Evolutionary conservation across 2,113 vertebrate species (phyloP), one percentile per base, ranked within the genome.

Genomic region (Lasiurus borealis): DNA sequence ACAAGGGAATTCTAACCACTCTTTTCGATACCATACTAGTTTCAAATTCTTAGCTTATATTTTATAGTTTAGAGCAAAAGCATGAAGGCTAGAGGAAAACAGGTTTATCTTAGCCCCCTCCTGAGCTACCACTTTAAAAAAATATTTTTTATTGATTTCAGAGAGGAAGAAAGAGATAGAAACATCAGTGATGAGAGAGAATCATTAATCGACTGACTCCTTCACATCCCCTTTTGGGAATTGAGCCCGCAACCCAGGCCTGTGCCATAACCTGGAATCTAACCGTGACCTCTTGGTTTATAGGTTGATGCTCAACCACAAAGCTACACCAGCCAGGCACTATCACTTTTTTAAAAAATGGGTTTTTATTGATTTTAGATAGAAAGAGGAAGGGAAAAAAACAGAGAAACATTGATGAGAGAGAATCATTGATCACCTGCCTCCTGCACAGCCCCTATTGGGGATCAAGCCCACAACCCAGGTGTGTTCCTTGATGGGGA

Each of bases 21-120:
- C 2, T 68, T 93, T 94, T 87, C 31, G 2, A 3, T 85, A 66
- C 64, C 19, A 9, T 36, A 52, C 29, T 81, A 36, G 68, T 88
- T 85, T 95, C 83, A 88, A 27, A 94, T 84, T 88, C 64, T 40
- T 85, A 48, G 11, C 9, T 85, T 89, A 69, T 27, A 23, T 85
- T 92, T 96, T 59, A 86, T 62, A 93, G 54, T 57, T 94, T 95
- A 88, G 40, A 88, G 80, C 44, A 66, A 88, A 95, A 90, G 13
- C 31, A 75, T 57, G 13, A 91, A 64, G 36, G 36, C 85, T 18
- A 73, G 44, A 75, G 12, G 34, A 90, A 83, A 94, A 10, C 2
- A 34, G 2, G 10, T 93, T 82, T 88, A 36, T 78, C 6, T 23
- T 92, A 59, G 62, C 23, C 36, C n/a, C 10, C 82, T 57, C 54